Base-by-base conservation (phyloP, 1,140 invertebrate species). In the Xylocopa sonorina region DNA sequence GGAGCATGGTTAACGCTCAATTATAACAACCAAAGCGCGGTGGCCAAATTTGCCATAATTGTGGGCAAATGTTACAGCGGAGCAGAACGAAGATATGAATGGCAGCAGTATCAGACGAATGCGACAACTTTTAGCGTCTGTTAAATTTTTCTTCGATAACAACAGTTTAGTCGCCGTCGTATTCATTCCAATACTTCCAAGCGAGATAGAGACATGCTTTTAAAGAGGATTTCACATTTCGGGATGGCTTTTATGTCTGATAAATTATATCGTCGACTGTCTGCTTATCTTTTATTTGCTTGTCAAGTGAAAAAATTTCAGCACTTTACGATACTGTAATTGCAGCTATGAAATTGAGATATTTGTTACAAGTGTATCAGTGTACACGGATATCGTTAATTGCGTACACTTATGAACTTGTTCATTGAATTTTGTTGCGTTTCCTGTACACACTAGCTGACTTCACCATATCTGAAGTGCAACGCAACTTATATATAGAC, bases 1-100 rank as follows among this genome's bases (percentile, higher is more conserved):
- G 84, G 77, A 81, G 7, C 43, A 32, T 27, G 12, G n/a, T 41
- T 66, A 74, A 84, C 74, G n/a, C 50, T 74, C 76, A 68, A 77
- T 80, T 77, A 69, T 29, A 67, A 77, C 38, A n/a, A 18, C n/a
- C 21, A 14, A 16, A 50, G 53, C 34, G n/a, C 50, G 46, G 43
- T 14, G 53, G 43, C 1, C 18, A 16, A 62, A 74, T 55, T 50
- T 29, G 3, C 55, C 21, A 38, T 38, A 29, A 68, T 57, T 55
- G n/a, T 14, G 21, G 12, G 16, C 34, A 64, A 66, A 57, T 82
- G 18, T 10, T 9, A 34, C 3, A 12, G 53, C 12, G 29, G 67
- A 48, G 16, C 43, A 10, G 12, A 51, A 46, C 16, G 18, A 14
- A 32, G 53, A 29, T 27, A 32, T 3, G 34, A 69, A 29, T 24